phyloP scores from a whole-genome alignment of 2,888 invertebrate species.

The Temnothorax rugatulus region DNA sequence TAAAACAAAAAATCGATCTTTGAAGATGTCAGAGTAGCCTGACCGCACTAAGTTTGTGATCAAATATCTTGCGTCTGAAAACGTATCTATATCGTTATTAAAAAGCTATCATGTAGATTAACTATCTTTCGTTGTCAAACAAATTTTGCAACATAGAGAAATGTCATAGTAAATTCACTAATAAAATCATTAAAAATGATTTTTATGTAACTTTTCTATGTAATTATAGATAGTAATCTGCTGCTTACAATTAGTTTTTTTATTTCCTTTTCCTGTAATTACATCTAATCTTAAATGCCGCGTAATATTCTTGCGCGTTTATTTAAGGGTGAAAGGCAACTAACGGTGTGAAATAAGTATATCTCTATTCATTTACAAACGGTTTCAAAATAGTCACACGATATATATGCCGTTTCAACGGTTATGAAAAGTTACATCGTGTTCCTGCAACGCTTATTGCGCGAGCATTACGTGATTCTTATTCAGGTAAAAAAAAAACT shows the following conservation, averaged over 20 bases:
- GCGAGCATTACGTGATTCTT: conserved; percentile 49
- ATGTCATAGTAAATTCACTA: background rate
- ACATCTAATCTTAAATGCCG: conserved; percentile 8
- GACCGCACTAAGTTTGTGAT: background rate
- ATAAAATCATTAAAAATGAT: background rate
- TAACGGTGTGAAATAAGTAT: background rate
- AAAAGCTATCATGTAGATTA: background rate
- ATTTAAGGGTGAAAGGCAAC: conserved; percentile 27
- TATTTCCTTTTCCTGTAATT: background rate
- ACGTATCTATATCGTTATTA: background rate
- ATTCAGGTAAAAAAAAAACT: conserved; percentile 37
- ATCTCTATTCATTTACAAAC: conserved; percentile 23
- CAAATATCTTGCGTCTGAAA: background rate
- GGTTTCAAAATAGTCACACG: conserved; percentile 38
- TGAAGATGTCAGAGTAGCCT: background rate
- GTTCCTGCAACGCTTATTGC: conserved; percentile 28
- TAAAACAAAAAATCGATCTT: too few relatives aligned
- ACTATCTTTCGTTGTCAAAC: background rate
- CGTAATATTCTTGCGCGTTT: background rate
- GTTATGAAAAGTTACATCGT: conserved; percentile 36
- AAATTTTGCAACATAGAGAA: background rate
- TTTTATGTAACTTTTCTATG: background rate
- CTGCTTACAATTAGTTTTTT: background rate
- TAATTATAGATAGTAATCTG: background rate
- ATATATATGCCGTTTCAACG: conserved; percentile 18